Base-by-base conservation (phyloP, 2,113 vertebrate genomes). In the Phalacrocorax carbo region DNA sequence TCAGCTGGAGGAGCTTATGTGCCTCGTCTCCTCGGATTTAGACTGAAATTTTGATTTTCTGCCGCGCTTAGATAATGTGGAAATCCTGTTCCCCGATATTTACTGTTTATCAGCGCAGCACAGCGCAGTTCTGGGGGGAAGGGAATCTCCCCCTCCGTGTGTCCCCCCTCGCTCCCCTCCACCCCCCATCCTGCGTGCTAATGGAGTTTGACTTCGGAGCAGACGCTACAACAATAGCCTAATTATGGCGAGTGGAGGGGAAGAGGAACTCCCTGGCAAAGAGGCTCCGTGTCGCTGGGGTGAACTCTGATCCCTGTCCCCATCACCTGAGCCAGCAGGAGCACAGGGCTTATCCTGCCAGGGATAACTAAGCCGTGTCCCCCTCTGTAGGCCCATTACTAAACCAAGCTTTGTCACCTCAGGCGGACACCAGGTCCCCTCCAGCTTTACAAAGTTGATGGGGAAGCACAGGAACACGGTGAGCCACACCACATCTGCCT, bases 41-140 rank as follows among this genome's bases (percentile, higher is more conserved):
- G 98, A 96, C 95, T 97, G 96, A 98, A 98, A 98, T 97, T 98
- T 98, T 98, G 98, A 99, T 98, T 98, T 98, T 98, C 98, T 99
- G 98, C 98, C 97, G 98, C 4, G 46, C 98, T 98, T 98, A 99
- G 98, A 98, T 98, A 98, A 98, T 98, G 97, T 96, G 98, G 98
- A 98, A 98, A 98, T 98, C 98, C 97, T 71, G 97, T 98, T 98
- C 97, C 98, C 98, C 98, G 98, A 98, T 98, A 98, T 99, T 98
- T 98, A 97, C 97, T 97, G 98, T 98, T 98, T 98, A 98, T 98
- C 98, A 98, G 98, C 94, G 94, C 96, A 90, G 98, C 96, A 94
- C 96, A 97, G 98, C 1, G 52, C 46, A 23, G 93, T 96, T 97
- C 93, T 92, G 72, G 86, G 94, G 64, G 95, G 95, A 98, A 97